These are phyloP conservation scores for Nerophis ophidion DNA, from an alignment of 2,113 vertebrate genomes.

Conservation along the genomic window DNA sequence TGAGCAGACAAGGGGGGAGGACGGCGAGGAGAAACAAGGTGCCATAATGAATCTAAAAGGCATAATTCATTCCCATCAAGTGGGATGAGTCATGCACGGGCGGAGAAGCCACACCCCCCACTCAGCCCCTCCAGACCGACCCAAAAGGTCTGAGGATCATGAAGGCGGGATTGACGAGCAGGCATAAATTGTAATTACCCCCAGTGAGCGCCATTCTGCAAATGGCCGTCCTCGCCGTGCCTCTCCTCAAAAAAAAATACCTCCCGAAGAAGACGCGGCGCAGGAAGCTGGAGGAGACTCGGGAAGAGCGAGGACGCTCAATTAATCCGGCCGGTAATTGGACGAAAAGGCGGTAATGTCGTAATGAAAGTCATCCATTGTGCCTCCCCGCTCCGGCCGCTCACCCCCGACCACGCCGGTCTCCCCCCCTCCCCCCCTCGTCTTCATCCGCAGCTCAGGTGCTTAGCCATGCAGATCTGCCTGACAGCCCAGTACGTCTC, in stretches of 20 bases:
- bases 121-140: neutral
- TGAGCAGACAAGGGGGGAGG: slow-evolving; percentile 67
- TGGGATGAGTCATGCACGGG: slow-evolving; percentile 70
- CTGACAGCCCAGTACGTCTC: slow-evolving; percentile 94
- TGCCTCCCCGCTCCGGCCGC: slow-evolving; percentile 76
- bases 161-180: slow-evolving; percentile 52
- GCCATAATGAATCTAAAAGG: slow-evolving; percentile 75
- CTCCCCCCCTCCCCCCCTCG: slow-evolving; percentile 72
- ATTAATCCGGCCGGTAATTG: slow-evolving; percentile 99
- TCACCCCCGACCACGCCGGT: slow-evolving; percentile 59
- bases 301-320: slow-evolving; percentile 82
- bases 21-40: slow-evolving; percentile 70
- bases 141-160: slow-evolving; percentile 45
- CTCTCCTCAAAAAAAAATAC: too few species aligned
- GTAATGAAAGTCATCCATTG: slow-evolving; percentile 97
- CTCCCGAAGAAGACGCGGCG: slow-evolving; percentile 33
- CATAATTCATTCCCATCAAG: slow-evolving; percentile 74
- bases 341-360: slow-evolving; percentile 82
- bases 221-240: slow-evolving; percentile 59
- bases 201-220: slow-evolving; percentile 55
- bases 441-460: slow-evolving; percentile 87
- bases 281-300: slow-evolving; percentile 40
- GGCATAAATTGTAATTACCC: slow-evolving; percentile 75
- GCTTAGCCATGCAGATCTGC: slow-evolving; percentile 97
- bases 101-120: slow-evolving; percentile 42